These are phyloP conservation scores for Pissodes strobi DNA, from an alignment of 1,140 invertebrate species.

Conservation along the genomic window DNA sequence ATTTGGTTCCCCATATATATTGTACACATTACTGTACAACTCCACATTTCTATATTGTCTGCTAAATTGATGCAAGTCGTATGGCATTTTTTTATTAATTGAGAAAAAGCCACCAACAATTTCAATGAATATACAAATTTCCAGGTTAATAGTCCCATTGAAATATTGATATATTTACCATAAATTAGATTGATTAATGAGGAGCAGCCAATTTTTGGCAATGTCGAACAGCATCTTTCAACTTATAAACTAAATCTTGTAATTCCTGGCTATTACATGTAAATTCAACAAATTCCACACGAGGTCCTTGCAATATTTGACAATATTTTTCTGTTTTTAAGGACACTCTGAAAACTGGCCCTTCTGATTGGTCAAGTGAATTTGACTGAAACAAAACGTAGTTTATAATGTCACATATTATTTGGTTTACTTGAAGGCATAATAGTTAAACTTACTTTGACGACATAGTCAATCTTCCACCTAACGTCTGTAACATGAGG, in stretches of 20 bases:
- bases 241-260: slow-evolving; percentile 69
- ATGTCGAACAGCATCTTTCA: slow-evolving; percentile 67
- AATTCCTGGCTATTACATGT: slow-evolving; percentile 65
- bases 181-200: too few relatives aligned
- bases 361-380: too few relatives aligned
- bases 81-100: not conserved
- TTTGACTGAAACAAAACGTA: too few relatives aligned
- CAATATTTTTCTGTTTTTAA: slow-evolving; percentile 53
- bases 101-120: not conserved
- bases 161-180: too few relatives aligned
- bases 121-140: not conserved
- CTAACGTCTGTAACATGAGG: slow-evolving; percentile 68
- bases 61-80: too few relatives aligned
- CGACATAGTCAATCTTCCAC: slow-evolving; percentile 66
- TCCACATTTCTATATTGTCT: too few relatives aligned
- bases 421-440: too few relatives aligned
- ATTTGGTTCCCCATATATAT: too few relatives aligned
- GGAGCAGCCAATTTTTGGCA: slow-evolving; percentile 63
- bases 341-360: slow-evolving; percentile 57
- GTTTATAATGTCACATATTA: too few relatives aligned
- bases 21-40: too few relatives aligned
- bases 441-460: slow-evolving; percentile 55
- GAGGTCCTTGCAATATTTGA: slow-evolving; percentile 55
- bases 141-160: too few relatives aligned
- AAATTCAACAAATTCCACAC: slow-evolving; percentile 60